Conservation (phyloP, 2,113 vertebrate species). For the Aplodontia rufa region DNA sequence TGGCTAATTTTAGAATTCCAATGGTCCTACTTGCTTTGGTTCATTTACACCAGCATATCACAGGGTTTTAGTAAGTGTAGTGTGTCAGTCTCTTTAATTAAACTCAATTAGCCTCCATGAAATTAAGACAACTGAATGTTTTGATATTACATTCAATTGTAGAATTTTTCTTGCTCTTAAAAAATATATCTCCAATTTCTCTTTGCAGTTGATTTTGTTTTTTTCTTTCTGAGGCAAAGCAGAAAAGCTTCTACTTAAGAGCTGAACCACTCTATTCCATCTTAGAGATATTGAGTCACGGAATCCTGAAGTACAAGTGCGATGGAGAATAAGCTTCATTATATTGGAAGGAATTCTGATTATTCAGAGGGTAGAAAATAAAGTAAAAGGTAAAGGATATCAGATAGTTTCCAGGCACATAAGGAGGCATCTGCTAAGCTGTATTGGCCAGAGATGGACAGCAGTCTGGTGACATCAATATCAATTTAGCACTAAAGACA, state of each 20-base stretch:
- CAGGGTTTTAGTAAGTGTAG: not conserved
- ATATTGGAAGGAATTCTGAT: conserved; percentile 2
- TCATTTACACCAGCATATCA: not conserved
- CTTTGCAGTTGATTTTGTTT: not conserved
- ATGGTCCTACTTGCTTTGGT: not conserved
- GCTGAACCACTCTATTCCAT: not conserved
- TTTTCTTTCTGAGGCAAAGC: not conserved
- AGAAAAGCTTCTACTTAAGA: not conserved
- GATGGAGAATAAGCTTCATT: too few species aligned
- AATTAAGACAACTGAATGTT: not conserved
- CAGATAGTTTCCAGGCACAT: not conserved
- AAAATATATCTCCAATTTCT: not conserved
- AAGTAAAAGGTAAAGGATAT: not conserved
- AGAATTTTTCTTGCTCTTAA: not conserved
- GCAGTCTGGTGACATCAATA: not conserved
- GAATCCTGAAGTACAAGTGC: too few species aligned
- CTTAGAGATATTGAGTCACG: not conserved
- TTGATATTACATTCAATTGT: not conserved
- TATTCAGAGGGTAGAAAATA: not conserved
- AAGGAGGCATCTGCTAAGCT: not conserved
- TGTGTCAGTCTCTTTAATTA: not conserved
- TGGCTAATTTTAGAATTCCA: not conserved
- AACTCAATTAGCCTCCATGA: not conserved
- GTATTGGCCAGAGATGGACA: not conserved
- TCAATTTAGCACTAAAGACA: not conserved